Base-by-base conservation (phyloP, 2,113 vertebrate genomes). In the Baryphthengus martii region DNA sequence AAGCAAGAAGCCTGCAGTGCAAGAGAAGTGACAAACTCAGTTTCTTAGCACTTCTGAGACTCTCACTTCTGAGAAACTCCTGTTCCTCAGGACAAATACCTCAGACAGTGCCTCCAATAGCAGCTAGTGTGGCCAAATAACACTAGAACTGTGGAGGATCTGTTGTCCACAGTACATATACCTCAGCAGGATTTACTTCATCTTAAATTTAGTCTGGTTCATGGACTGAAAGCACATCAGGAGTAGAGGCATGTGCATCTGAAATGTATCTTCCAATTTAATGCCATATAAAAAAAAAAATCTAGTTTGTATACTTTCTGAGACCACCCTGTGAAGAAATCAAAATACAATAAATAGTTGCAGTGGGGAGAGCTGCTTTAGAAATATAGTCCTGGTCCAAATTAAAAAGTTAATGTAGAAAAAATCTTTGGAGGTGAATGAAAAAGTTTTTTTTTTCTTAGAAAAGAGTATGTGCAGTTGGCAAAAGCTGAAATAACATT, bases 91-190 rank as follows among this genome's bases (percentile, higher is more conserved):
- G 42, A 58, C 8, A 79, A 76, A 19, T 13, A 63, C 17, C 8
- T 50, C 53, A 72, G 33, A 6, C 23, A 74, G 40, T 71, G 12
- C n/a, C 21, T 55, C 20, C 40, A 33, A 26, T 8, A 61, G 25
- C 39, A 72, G 42, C 25, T 28, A 45, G 6, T 13, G 35, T 6
- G 13, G 11, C 13, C 14, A 47, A 68, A 1, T 17, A n/a, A 6
- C 29, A 72, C 35, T 17, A 80, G 39, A 33, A 11, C 13, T 21
- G 24, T 12, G 17, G 18, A 49, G 13, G 33, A 49, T 12, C 6
- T 35, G 17, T 17, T 58, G 9, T 62, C 7, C 0, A 0, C 31
- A 62, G 8, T 24, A 40, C 10, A 45, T 10, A 44, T 10, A 42
- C 16, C 39, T 42, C 49, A 29, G n/a, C 10, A 61, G 26, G 33